Evolutionary conservation across 2,797 vertebrate genomes (phyloP), one percentile per base, ranked within the genome.

Genomic region (Lepus townsendii): DNA sequence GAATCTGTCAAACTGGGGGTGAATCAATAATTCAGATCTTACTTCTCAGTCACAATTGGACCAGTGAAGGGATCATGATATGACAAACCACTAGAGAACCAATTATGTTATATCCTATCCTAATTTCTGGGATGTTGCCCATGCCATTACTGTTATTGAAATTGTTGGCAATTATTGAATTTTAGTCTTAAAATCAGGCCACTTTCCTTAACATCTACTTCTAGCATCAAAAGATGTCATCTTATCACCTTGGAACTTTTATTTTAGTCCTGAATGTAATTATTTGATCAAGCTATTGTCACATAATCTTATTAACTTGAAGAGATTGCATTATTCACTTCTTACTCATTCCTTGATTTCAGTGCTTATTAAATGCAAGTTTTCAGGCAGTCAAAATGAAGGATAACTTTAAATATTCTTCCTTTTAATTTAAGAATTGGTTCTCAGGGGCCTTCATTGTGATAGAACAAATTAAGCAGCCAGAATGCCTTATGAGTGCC

Each of bases 261-360:
- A 76, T 90, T 95, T 90, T 95, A 77, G 57, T 79, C 32, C 75
- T 88, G 75, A 85, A 82, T 83, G 19, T 77, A 88, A 92, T 93
- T 87, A 95, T 94, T 93, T 82, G 1, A 92, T 93, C 54, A 91
- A 89, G 19, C 22, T 73, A 83, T 89, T 94, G 73, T 94, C 87
- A 94, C 79, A 84, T 91, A 92, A 79, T 91, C 87, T 78, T 69
- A 52, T 88, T 90, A 94, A 63, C 72, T 95, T 32, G 42, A 71
- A 83, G 19, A 79, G 68, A 94, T 26, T 86, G 62, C 27, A 83
- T 88, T 88, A 79, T 66, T 86, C 60, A 90, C 27, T 78, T n/a
- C 60, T 69, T 32, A 77, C 52, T 86, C 73, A 93, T 54, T 83
- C 42, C 71, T 87, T 76, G 38, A 32, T 75, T 78, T 68, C 35